Percentiles rank a stretch among this genome's conserved stretches.
Conservation (phyloP, 2,888 invertebrate genomes). For the Xanthia togata region DNA sequence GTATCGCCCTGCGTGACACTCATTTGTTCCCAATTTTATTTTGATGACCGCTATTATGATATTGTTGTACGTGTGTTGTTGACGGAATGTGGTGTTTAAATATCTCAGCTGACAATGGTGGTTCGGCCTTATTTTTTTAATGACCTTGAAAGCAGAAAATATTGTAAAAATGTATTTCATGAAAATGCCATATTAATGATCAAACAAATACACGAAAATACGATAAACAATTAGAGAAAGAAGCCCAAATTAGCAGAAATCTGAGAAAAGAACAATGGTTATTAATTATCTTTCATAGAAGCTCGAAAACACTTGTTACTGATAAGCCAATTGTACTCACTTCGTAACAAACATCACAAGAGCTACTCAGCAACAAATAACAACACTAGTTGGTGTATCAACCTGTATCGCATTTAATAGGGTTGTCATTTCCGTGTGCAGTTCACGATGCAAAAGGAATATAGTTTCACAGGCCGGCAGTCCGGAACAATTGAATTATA, state of each 20-base stretch:
- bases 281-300: neutral
- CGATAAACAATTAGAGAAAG: neutral
- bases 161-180: neutral
- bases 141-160: neutral
- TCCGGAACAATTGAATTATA: slow-evolving; percentile 87
- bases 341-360: neutral
- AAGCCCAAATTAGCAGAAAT: neutral
- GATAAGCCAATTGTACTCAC: too few relatives aligned
- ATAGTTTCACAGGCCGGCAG: slow-evolving; percentile 83
- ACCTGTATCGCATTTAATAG: slow-evolving; percentile 42
- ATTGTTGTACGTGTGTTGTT: slow-evolving; percentile 76
- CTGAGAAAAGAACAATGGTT: neutral
- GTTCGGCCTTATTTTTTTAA: neutral
- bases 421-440: slow-evolving; percentile 54
- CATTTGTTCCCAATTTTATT: slow-evolving; percentile 85
- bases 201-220: neutral
- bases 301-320: neutral
- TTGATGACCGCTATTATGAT: slow-evolving; percentile 84
- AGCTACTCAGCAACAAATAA: slow-evolving; percentile 9
- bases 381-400: slow-evolving; percentile 4
- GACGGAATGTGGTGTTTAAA: slow-evolving; percentile 54
- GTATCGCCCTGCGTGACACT: slow-evolving; percentile 73
- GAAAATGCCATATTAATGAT: neutral
- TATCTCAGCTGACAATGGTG: slow-evolving; percentile 18
- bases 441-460: slow-evolving; percentile 77